Evolutionary conservation across 2,797 vertebrate genomes (phyloP).

Genomic region (Stomatorhinus walkeri): DNA sequence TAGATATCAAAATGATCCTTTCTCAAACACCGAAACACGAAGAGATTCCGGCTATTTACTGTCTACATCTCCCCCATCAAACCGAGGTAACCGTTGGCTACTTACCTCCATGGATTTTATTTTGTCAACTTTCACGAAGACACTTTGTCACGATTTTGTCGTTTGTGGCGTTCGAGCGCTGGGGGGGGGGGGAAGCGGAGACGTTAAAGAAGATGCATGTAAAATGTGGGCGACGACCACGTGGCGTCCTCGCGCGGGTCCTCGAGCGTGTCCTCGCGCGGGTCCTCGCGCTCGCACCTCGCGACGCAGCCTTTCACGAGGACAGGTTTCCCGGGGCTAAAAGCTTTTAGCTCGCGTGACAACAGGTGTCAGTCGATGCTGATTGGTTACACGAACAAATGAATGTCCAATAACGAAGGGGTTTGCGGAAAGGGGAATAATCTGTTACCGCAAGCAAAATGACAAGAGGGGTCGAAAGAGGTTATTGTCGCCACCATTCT

Average conservation of each 20-base stretch:
- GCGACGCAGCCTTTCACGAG: background rate
- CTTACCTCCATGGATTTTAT: constrained; percentile 37
- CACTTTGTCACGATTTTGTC: background rate
- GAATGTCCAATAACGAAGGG: background rate
- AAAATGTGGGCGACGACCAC: background rate
- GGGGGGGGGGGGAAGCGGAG: background rate
- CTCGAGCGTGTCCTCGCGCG: constrained; percentile 14
- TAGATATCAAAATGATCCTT: background rate
- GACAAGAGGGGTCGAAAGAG: background rate
- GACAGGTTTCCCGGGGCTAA: constrained; percentile 11
- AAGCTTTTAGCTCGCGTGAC: background rate
- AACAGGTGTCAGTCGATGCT: background rate
- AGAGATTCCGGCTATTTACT: background rate
- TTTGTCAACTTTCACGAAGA: background rate
- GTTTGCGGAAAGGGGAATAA: background rate
- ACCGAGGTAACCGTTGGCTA: background rate
- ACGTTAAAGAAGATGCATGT: background rate
- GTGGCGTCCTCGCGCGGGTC: background rate
- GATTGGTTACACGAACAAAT: background rate
- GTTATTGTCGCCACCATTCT: background rate
- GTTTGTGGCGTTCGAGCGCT: background rate
- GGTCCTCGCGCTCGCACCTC: constrained; percentile 21
- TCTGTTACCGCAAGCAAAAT: background rate
- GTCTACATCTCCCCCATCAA: background rate
- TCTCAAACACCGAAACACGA: background rate